Evolutionary conservation across 2,113 vertebrate genomes (phyloP).

Genomic region (Calcarius ornatus): DNA sequence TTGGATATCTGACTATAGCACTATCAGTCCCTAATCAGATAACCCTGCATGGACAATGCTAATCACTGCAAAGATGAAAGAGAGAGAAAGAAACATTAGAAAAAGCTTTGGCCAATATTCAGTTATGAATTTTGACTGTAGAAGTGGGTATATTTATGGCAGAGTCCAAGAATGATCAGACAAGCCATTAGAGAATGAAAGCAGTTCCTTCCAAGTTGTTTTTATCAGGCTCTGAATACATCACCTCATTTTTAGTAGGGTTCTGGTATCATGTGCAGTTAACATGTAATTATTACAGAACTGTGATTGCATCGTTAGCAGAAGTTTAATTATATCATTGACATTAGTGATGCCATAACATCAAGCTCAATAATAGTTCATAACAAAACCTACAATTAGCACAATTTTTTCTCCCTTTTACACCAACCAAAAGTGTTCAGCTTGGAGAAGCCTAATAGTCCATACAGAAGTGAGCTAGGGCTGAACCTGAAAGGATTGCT

Average conservation of each 20-base stretch:
- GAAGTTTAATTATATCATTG: conserved; percentile 66
- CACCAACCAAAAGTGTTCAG: conserved; percentile 27
- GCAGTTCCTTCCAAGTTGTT: background rate
- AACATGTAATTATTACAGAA: conserved; percentile 48
- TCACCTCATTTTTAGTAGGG: conserved; percentile 49
- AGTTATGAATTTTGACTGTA: background rate
- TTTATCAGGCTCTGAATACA: conserved; percentile 28
- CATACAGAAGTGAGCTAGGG: conserved; percentile 39
- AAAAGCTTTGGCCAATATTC: background rate
- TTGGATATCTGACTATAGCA: background rate
- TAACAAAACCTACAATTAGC: conserved; percentile 52
- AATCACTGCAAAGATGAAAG: background rate
- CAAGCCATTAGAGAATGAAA: background rate
- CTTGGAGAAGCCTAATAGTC: conserved; percentile 28
- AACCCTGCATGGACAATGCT: background rate
- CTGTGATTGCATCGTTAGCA: conserved; percentile 46
- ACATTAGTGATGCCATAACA: conserved; percentile 64
- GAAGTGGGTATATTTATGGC: conserved; percentile 9
- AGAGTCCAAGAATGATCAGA: conserved; percentile 23
- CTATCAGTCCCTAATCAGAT: background rate
- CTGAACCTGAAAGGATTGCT: conserved; percentile 49
- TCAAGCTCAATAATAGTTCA: conserved; percentile 29
- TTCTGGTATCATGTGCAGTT: conserved; percentile 48
- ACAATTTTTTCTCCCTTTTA: conserved; percentile 45
- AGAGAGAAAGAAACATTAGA: background rate